phyloP scores from a whole-genome alignment of 2,888 invertebrate genomes.

The Yponomeuta sedellus region DNA sequence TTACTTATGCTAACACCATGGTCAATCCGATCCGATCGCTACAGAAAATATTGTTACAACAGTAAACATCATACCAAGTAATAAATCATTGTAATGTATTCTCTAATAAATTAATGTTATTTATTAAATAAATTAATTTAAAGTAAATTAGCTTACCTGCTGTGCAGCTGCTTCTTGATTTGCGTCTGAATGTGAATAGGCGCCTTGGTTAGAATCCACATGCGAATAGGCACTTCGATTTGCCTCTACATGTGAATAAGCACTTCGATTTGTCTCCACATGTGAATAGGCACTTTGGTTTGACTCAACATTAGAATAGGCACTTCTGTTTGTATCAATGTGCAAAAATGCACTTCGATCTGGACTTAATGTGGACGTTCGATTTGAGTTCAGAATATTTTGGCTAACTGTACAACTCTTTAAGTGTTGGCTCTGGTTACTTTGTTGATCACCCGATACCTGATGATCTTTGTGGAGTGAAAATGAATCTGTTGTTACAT shows the following conservation, averaged over 20 bases:
- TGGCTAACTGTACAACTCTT: neutral
- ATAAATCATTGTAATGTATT: neutral
- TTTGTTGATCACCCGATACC: neutral
- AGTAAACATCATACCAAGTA: neutral
- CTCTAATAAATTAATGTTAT: too few relatives aligned
- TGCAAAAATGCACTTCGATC: neutral
- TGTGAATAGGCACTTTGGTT: neutral
- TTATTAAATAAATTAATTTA: too few relatives aligned
- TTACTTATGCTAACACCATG: conserved; percentile 26
- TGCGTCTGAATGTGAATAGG: neutral
- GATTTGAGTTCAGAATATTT: neutral
- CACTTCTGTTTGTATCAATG: neutral
- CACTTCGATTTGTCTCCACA: neutral
- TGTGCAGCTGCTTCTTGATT: neutral
- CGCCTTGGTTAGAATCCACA: too few relatives aligned
- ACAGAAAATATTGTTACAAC: neutral
- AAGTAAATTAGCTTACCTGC: too few relatives aligned
- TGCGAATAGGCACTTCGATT: neutral
- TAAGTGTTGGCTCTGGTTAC: neutral
- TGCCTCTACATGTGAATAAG: neutral
- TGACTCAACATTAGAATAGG: neutral
- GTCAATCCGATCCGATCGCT: neutral
- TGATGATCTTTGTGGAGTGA: neutral
- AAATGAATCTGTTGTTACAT: neutral
- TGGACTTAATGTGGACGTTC: neutral